Evolutionary conservation across 2,797 vertebrate species (phyloP).

Genomic region (Orestias chungarensis): DNA sequence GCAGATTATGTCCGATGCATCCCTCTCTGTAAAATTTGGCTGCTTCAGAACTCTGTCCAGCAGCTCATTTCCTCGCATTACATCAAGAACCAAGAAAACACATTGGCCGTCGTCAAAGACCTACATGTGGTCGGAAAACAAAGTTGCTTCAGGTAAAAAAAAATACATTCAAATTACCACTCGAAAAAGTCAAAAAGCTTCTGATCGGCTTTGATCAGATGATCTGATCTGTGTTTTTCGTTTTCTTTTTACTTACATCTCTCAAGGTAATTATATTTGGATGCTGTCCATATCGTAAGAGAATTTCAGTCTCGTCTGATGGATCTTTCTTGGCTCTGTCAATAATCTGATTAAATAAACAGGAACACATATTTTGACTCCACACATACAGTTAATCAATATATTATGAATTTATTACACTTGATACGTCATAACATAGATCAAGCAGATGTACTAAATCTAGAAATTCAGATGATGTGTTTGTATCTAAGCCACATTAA

Average conservation of each 20-base stretch:
- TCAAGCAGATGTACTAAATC: neutral
- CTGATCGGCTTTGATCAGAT: neutral
- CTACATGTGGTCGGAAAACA: constrained; percentile 64
- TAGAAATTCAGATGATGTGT: neutral
- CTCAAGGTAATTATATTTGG: constrained; percentile 95
- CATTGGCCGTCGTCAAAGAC: constrained; percentile 92
- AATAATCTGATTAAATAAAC: constrained; percentile 83
- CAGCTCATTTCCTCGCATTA: constrained; percentile 92
- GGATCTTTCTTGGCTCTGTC: constrained; percentile 91
- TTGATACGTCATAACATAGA: neutral
- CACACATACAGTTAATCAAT: neutral
- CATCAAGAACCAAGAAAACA: constrained; percentile 92
- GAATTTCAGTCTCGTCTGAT: constrained; percentile 97
- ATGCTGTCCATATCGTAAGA: constrained; percentile 95
- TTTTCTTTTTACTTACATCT: constrained; percentile 84
- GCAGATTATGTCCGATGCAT: constrained; percentile 90
- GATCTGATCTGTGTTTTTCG: neutral
- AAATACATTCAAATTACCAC: neutral
- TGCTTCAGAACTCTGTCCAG: constrained; percentile 87
- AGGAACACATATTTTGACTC: neutral
- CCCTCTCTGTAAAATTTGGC: constrained; percentile 90
- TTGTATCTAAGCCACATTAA: neutral
- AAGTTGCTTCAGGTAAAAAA: neutral
- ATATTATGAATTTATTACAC: neutral
- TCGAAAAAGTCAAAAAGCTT: neutral